Evolutionary conservation across 2,797 vertebrate species (phyloP), one percentile per base, ranked within the genome.

Genomic region (Nyctalus aviator): DNA sequence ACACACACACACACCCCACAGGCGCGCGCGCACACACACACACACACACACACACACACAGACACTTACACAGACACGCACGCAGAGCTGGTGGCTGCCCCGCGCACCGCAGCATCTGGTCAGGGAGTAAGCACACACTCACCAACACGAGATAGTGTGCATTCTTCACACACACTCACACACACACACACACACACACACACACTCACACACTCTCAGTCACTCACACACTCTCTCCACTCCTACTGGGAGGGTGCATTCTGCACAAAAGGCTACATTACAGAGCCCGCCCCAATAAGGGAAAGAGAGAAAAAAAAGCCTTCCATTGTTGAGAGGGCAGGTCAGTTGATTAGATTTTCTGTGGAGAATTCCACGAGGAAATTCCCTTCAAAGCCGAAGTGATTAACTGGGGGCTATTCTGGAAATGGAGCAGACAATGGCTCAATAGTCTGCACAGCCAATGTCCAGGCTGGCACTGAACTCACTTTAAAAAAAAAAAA

Each of bases 351-450:
- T 97, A 96, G 96, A 97, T 98, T 97, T 97, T 97, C 96, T 96
- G 96, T 93, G 92, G 96, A 96, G 96, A 97, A 96, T 97, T 97
- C 98, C 95, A 97, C 97, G 95, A 97, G 97, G 97, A 97, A 98
- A 98, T 97, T 97, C 95, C 98, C 98, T 96, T 96, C 92, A 97
- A 87, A 98, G 94, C 94, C 97, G 95, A 96, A 97, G 96, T 98
- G 97, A 98, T 98, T 97, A 98, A 98, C 97, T 96, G 96, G 97
- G 97, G 98, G 97, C 97, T 98, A 85, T 97, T 96, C 96, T 97
- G 97, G 95, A 94, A 97, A 97, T 89, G 94, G 84, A 96, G 95
- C 88, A 97, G 96, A 98, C 97, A 97, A 98, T 97, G 97, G 97
- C 94, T 96, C 97, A 59, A 97, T 91, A 98, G 98, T 97, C 92